Base-by-base conservation (phyloP, 2,888 invertebrate genomes). In the Eilema depressum region DNA sequence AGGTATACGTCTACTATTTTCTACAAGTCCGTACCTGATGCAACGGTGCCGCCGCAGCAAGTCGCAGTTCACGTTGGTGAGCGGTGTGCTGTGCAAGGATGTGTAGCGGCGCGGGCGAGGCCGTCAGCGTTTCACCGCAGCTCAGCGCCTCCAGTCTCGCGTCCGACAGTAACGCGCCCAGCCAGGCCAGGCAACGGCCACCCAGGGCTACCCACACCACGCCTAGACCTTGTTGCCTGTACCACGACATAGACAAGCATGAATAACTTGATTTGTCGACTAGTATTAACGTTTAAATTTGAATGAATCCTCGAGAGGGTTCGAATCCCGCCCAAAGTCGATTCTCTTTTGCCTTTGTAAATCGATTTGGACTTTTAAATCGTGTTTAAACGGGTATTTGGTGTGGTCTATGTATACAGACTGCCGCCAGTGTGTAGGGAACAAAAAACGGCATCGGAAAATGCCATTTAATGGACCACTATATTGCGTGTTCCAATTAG, bases 151-250 rank as follows among this genome's bases (percentile, higher is more conserved):
- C 98, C 57, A 98, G 95, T 66, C 97, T 97, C 47, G 98, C 96
- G 92, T 98, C 98, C 62, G 97, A 96, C 70, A 98, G 95, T 76
- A 98, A 91, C 37, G 97, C 96, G 47, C 97, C 96, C 88, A 97
- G 94, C 87, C 99, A 95, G 37, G 97, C 96, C n/a, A 99, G 96
- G 73, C 98, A 98, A 77, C 98, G 97, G 30, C 97, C 97, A 20
- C 98, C 98, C 68, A 99, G 96, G 0, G 98, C 98, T 26, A 99
- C 98, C 85, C 98, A 98, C 17, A 99, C 96, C 3, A 98, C 98
- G 68, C 98, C 98, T 79, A 98, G 98, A 47, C 98, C 98, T 93
- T 98, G 98, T 92, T 97, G 98, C 88, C 97, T 97, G 87, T 23
- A 23, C 1, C 63, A 59, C 0, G n/a, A 25, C 7, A 37, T 25